Evolutionary conservation across 2,888 invertebrate genomes (phyloP), one percentile per base, ranked within the genome.

Genomic region (Lochmaea crataegi): DNA sequence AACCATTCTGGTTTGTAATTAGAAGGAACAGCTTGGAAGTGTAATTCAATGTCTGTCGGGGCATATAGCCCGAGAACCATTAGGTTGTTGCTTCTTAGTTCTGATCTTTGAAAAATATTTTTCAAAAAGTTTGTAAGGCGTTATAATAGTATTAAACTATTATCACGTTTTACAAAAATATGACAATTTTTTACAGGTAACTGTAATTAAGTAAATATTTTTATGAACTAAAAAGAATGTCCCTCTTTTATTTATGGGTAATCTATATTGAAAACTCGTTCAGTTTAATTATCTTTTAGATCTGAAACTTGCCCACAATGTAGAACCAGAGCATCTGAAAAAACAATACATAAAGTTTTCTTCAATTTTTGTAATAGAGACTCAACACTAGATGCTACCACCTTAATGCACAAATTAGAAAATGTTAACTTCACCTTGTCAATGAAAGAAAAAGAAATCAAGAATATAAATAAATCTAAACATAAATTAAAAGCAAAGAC

Each of bases 301-400:
- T 93, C 94, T 0, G 91, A 91, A 83, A 90, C 92, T 14, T 94
- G 94, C 79, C 94, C 94, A 0, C 93, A 94, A 87, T 94, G 94
- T 82, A 89, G 94, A 14, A 88, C 90, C 79, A 92, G 89, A 86
- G 90, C 91, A 42, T 91, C 90, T 0, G 88, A 89, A 10, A 89
- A 88, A 66, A 90, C 89, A 74, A 91, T 94, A 79, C 90, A 90
- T 80, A 89, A 91, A 6, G 83, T 94, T 0, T 94, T 90, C 81
- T 92, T 94, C 0, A 94, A 92, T 73, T 83, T 90, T 71, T 86
- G 90, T 1, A 91, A 90, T 65, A 88, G 89, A 65, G 91, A 91
- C 76, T 87, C 87, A 10, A 87, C 84, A 10, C 89, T 91, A 18
- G 91, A 94, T 84, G 88, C 90, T 0, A 89, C 89, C 0, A 88